Conservation (phyloP, 1,140 invertebrate genomes). For the Copidosoma floridanum region DNA sequence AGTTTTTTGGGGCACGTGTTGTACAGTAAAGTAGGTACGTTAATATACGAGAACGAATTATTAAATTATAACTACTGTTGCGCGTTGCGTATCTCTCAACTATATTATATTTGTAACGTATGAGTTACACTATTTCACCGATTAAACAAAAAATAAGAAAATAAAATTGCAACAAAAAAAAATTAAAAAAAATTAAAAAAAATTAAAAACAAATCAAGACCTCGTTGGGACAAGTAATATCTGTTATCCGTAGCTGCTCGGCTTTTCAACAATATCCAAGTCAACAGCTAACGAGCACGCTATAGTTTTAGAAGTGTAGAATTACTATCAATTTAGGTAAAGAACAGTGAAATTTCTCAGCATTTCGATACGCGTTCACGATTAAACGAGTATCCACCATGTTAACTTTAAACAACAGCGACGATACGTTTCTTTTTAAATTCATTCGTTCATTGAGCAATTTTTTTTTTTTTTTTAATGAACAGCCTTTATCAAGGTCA, state of each 20-base stretch:
- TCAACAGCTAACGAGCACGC: constrained; percentile 30
- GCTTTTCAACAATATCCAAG: too few relatives aligned
- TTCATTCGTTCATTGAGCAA: neutral
- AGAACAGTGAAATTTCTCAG: constrained; percentile 10
- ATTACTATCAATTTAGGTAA: constrained; percentile 36
- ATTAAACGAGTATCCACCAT: constrained; percentile 6
- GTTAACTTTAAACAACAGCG: constrained; percentile 3
- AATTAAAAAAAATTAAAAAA: too few relatives aligned
- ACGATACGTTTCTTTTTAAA: constrained; percentile 7
- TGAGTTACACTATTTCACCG: constrained; percentile 9
- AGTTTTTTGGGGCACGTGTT: too few relatives aligned
- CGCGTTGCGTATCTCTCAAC: constrained; percentile 16
- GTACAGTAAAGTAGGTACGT: constrained; percentile 34
- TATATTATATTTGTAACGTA: constrained; percentile 22
- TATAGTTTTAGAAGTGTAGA: constrained; percentile 41
- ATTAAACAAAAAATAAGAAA: neutral
- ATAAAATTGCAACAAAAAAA: constrained; percentile 27
- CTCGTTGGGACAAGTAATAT: too few relatives aligned
- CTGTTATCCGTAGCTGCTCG: too few relatives aligned
- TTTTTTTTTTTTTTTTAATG: neutral
- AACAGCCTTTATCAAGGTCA: too few relatives aligned
- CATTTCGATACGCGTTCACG: constrained; percentile 23
- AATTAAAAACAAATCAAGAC: too few relatives aligned
- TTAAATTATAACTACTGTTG: constrained; percentile 26
- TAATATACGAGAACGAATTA: constrained; percentile 26